Percentiles rank a stretch among this genome's conserved stretches.
These are phyloP conservation scores for Helostoma temminkii DNA, from an alignment of 2,797 vertebrate genomes.

Conservation along the genomic window DNA sequence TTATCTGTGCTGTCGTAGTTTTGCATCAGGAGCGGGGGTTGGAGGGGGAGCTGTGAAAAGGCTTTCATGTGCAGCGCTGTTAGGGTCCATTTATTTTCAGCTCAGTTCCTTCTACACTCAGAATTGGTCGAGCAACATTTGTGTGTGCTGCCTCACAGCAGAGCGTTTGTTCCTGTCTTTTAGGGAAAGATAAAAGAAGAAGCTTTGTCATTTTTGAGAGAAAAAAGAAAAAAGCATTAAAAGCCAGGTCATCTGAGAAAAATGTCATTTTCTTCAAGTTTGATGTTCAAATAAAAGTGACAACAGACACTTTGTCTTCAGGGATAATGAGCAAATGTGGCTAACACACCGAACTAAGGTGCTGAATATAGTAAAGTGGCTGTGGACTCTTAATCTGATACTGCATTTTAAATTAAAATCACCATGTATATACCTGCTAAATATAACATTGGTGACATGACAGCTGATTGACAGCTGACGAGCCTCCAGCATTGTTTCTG, in stretches of 20 bases:
- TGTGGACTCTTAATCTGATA: neutral
- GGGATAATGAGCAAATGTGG: no score
- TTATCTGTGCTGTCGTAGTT: constrained; percentile 63
- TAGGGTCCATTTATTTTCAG: constrained; percentile 50
- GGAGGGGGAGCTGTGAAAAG: constrained; percentile 24
- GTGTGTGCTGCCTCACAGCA: constrained; percentile 15
- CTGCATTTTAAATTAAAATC: neutral
- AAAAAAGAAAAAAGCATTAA: neutral
- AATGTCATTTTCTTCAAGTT: no score
- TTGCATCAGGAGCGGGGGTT: constrained; percentile 21
- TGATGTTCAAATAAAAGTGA: no score
- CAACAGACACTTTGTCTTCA: neutral
- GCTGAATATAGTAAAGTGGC: neutral
- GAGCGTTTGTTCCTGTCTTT: constrained; percentile 18
- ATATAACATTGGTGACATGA: neutral
- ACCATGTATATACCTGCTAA: neutral
- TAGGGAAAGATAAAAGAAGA: constrained; percentile 1
- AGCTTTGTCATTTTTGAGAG: neutral
- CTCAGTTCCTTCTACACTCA: constrained; percentile 20
- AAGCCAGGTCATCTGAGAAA: neutral
- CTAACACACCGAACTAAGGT: neutral
- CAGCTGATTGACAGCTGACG: neutral
- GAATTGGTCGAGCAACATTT: constrained; percentile 25
- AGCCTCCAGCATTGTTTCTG: neutral
- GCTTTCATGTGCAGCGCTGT: constrained; percentile 59